Base-by-base conservation (phyloP, 2,113 vertebrate species). In the Serinus canaria region DNA sequence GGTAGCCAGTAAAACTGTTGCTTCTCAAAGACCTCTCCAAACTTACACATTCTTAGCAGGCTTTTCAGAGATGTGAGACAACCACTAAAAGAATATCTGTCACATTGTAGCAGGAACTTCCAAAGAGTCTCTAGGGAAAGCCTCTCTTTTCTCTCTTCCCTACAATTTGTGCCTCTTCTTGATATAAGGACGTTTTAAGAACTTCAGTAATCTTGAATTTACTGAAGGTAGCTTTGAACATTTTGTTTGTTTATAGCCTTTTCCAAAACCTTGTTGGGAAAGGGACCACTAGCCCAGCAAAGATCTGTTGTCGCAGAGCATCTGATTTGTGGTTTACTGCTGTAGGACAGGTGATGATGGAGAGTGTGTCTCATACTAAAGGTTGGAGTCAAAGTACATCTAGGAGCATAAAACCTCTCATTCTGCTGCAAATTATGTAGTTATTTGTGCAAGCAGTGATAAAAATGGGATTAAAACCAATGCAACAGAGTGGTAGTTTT, bases 401-500 rank as follows among this genome's bases (percentile, higher is more conserved):
- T 44, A 83, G 37, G 35, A 20, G 47, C 2, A 1, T 69, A 66
- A 93, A 87, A 28, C 27, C 25, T 43, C 21, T 73, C 13, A n/a
- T 39, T 37, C 15, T 12, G 0, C 68, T 74, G 43, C 75, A 83
- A 50, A 39, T 83, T 49, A 15, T 33, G 3, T 41, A 52, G 4
- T 43, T 75, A n/a, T 69, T 93, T 87, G 35, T 76, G 46, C 46
- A 73, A 69, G 46, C 37, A 76, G n/a, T 44, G 67, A 20, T 75
- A 67, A 63, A 55, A 90, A 62, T 3, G 3, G 41, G 16, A 69
- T 60, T 90, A 68, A 85, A 87, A 87, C 25, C 66, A 46, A 2
- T 58, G 28, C 49, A 62, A 3, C 9, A 0, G 2, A 70, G 21
- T 50, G 22, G 25, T 60, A 5, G 0, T 15, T 19, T 89, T 82